Evolutionary conservation across 2,888 invertebrate genomes (phyloP).

Genomic region (Didymodactylos carnosus): DNA sequence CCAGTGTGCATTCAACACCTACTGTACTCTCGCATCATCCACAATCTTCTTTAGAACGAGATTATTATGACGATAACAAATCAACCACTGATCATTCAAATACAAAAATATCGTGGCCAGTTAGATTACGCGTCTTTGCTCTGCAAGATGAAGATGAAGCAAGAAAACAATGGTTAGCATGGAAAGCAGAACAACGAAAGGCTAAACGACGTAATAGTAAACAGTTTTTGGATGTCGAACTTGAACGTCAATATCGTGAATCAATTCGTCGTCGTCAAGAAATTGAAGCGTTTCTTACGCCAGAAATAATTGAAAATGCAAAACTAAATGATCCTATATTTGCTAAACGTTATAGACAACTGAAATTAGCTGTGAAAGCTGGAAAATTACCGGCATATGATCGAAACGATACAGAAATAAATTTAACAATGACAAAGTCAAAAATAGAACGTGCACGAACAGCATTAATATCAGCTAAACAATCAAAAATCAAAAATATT

Average conservation of each 20-base stretch:
- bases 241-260: neutral
- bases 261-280: neutral
- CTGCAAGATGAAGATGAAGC: neutral
- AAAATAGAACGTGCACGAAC: neutral
- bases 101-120: neutral
- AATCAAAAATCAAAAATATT: neutral
- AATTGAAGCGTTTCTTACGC: neutral
- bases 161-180: neutral
- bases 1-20: neutral
- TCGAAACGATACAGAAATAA: neutral
- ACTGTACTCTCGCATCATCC: neutral
- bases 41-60: neutral
- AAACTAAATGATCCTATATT: neutral
- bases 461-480: neutral
- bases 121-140: neutral
- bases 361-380: neutral
- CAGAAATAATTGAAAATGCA: neutral
- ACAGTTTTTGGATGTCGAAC: neutral
- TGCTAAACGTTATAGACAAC: neutral
- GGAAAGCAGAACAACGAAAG: neutral
- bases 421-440: neutral
- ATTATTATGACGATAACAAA: neutral
- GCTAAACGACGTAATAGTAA: neutral
- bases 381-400: neutral
- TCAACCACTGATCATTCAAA: neutral